These are phyloP conservation scores for Siniperca scherzeri DNA, from an alignment of 2,797 vertebrate genomes.

Conservation along the genomic window DNA sequence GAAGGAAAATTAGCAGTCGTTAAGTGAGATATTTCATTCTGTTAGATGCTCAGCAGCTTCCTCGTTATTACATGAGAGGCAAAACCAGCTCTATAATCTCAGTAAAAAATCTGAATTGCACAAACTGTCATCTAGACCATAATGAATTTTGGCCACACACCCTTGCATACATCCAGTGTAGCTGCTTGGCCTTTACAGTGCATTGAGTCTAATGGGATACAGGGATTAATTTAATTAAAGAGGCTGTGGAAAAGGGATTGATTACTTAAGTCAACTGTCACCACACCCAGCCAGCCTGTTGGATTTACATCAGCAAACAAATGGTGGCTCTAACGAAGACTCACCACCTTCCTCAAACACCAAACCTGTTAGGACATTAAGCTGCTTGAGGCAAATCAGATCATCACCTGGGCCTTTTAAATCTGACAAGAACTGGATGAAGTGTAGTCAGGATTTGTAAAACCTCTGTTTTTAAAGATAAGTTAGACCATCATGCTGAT, in stretches of 20 bases:
- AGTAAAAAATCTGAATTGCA: conserved; percentile 68
- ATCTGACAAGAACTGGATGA: conserved; percentile 60
- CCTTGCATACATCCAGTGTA: not conserved
- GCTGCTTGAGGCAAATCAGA: conserved; percentile 84
- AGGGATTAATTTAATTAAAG: conserved; percentile 54
- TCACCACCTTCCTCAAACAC: conserved; percentile 84
- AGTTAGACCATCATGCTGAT: not conserved
- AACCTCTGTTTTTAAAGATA: not conserved
- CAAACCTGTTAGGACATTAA: conserved; percentile 78
- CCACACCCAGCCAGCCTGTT: conserved; percentile 77
- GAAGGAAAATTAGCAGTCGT: conserved; percentile 7
- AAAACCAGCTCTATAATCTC: conserved; percentile 55
- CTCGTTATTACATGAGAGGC: not conserved
- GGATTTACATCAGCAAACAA: conserved; percentile 85
- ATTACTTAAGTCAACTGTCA: conserved; percentile 74
- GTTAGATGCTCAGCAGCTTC: not conserved
- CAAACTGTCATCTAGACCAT: conserved; percentile 39
- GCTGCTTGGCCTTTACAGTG: conserved; percentile 5
- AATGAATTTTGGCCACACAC: conserved; percentile 34
- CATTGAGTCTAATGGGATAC: conserved; percentile 48
- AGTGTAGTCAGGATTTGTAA: not conserved
- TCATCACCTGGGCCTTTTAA: conserved; percentile 66
- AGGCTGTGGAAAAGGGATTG: conserved; percentile 68
- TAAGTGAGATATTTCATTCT: not conserved
- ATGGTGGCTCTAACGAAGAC: conserved; percentile 58